Base-by-base conservation (phyloP, 2,797 vertebrate species). In the Falco peregrinus region DNA sequence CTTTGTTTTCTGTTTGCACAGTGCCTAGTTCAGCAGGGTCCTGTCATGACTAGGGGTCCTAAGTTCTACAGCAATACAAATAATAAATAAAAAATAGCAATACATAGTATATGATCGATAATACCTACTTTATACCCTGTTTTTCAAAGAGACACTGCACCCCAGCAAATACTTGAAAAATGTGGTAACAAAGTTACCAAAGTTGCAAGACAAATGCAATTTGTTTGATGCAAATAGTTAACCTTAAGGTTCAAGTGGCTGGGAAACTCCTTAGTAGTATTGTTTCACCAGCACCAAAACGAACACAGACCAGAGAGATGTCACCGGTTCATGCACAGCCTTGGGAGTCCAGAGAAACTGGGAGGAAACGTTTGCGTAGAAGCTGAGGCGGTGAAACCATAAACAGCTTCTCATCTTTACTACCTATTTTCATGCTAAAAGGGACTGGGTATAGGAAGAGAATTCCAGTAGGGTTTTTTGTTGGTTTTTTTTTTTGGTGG, bases 21-120 rank as follows among this genome's bases (percentile, higher is more conserved):
- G 91, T 96, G 94, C 92, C 88, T 95, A 89, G 90, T 74, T 94
- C 90, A 96, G 87, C 90, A 92, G 71, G 78, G 84, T 91, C 64
- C 81, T 94, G 93, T 86, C 2, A 0, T 65, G 65, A 94, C 94
- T 87, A 94, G 93, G 93, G 93, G 71, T 95, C 94, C 94, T 95
- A 92, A 80, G 31, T 37, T 92, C 95, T 96, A 96, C 90, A 79
- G 90, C 47, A 88, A 93, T 54, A 87, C 88, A 90, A 95, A 95
- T 83, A 95, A 96, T 95, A 95, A 96, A 96, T 93, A 87, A 89
- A 87, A 96, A 93, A 56, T 53, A 92, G 39, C 39, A 81, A 51
- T 65, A 92, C 41, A 61, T 56, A 84, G 17, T 43, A 84, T 48
- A 81, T 65, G 48, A 87, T 43, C 73, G 63, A 12, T 35, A 93